Conservation (phyloP, 2,113 vertebrate genomes). For the Channa argus region DNA sequence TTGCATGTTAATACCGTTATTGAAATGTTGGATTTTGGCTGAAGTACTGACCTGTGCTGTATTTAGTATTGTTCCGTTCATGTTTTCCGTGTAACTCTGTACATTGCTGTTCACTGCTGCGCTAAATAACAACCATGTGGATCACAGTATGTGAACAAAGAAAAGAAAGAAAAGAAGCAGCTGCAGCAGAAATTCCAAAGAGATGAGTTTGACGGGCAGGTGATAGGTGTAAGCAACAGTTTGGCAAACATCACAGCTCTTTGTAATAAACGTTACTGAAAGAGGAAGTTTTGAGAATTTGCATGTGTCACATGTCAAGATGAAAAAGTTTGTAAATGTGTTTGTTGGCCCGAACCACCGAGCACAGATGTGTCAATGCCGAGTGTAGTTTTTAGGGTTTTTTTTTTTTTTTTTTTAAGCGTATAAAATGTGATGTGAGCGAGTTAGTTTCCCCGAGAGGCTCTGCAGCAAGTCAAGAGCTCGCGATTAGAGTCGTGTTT, state of each 20-base stretch:
- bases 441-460: slow-evolving; percentile 34
- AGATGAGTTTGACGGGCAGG: slow-evolving; percentile 35
- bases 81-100: too few relatives aligned
- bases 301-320: slow-evolving; percentile 9
- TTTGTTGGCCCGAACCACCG: slow-evolving; percentile 5
- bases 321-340: slow-evolving; percentile 21
- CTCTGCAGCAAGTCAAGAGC: slow-evolving; percentile 32
- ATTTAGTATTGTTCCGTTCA: too few relatives aligned
- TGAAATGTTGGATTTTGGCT: too few relatives aligned
- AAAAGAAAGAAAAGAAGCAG: too few relatives aligned
- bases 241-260: slow-evolving; percentile 30
- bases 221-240: slow-evolving; percentile 37
- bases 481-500: slow-evolving; percentile 5
- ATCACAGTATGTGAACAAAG: too few relatives aligned
- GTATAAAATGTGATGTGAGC: slow-evolving; percentile 21
- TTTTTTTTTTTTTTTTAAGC: background rate
- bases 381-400: too few relatives aligned
- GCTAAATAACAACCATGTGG: too few relatives aligned
- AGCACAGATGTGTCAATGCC: background rate
- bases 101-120: too few relatives aligned
- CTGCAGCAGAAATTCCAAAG: too few relatives aligned
- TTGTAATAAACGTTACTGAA: slow-evolving; percentile 18
- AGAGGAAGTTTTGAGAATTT: background rate
- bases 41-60: too few relatives aligned
- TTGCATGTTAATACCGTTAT: too few relatives aligned